These are phyloP conservation scores for Mellivora capensis DNA, from an alignment of 2,113 vertebrate genomes.

Conservation along the genomic window DNA sequence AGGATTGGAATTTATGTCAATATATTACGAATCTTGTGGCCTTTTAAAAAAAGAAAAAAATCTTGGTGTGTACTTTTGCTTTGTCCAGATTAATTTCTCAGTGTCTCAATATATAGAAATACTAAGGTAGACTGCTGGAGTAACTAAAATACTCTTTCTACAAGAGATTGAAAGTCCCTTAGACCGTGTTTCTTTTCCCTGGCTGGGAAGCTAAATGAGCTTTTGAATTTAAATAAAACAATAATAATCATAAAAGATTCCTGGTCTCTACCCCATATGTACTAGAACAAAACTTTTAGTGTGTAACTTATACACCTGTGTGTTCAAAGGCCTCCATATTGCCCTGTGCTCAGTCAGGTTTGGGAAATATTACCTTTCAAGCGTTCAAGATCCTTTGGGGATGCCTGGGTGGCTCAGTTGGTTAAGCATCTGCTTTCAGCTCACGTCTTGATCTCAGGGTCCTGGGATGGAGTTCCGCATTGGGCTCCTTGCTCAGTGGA, in stretches of 20 bases:
- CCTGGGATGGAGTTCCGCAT: no score
- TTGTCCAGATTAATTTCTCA: slow-evolving; percentile 14
- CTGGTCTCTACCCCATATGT: not conserved
- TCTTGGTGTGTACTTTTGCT: not conserved
- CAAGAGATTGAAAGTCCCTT: not conserved
- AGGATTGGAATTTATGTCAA: not conserved
- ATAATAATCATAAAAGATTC: not conserved
- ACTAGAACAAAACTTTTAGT: not conserved
- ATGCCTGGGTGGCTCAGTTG: not conserved
- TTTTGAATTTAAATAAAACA: not conserved
- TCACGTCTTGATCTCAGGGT: not conserved
- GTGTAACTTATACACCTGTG: not conserved
- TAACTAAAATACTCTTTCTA: slow-evolving; percentile 8
- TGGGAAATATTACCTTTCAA: slow-evolving; percentile 2
- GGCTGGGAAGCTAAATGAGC: not conserved
- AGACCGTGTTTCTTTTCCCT: not conserved
- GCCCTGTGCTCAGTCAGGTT: not conserved
- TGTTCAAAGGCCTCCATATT: not conserved
- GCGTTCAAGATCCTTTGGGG: not conserved
- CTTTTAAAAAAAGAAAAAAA: not conserved
- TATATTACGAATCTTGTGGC: not conserved
- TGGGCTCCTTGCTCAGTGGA: not conserved
- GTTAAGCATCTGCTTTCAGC: not conserved
- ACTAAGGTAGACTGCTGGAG: not conserved
- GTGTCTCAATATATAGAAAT: not conserved